phyloP scores from a whole-genome alignment of 2,113 vertebrate species.

The Rhinichthys klamathensis region DNA sequence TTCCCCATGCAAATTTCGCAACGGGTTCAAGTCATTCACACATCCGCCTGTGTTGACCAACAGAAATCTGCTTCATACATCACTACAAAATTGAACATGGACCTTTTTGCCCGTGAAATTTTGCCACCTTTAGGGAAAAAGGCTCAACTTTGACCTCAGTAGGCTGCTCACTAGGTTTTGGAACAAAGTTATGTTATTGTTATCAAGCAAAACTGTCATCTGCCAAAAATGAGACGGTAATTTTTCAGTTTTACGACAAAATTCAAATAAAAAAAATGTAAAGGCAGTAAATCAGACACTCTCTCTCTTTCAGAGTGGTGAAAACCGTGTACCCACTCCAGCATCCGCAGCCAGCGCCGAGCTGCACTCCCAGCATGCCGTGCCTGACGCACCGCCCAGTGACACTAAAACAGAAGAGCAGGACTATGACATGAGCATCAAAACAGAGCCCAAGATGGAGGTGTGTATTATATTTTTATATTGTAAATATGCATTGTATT shows the following conservation, averaged over 20 bases:
- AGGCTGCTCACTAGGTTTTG: not conserved
- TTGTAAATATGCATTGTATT: too few relatives aligned
- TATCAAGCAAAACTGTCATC: not conserved
- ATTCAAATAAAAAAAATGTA: conserved; percentile 71
- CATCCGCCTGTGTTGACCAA: too few relatives aligned
- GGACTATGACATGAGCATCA: conserved; percentile 79
- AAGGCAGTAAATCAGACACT: conserved; percentile 61
- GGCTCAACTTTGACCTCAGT: not conserved
- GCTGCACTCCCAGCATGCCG: conserved; percentile 86
- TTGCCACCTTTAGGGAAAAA: too few relatives aligned
- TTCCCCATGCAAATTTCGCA: too few relatives aligned
- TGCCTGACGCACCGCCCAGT: conserved; percentile 84
- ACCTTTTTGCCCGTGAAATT: too few relatives aligned
- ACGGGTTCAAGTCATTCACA: too few relatives aligned
- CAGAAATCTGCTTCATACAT: too few relatives aligned
- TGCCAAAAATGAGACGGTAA: conserved; percentile 31
- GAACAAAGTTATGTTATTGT: not conserved
- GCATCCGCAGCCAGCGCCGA: conserved; percentile 86
- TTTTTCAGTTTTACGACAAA: conserved; percentile 80
- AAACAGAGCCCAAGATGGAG: conserved; percentile 88
- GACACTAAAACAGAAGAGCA: conserved; percentile 82
- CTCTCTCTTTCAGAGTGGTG: conserved; percentile 74
- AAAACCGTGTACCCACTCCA: conserved; percentile 92
- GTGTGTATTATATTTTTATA: conserved; percentile 63
- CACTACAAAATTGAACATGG: too few relatives aligned